Base-by-base conservation (phyloP, 2,113 vertebrate genomes). In the Acanthisitta chloris region DNA sequence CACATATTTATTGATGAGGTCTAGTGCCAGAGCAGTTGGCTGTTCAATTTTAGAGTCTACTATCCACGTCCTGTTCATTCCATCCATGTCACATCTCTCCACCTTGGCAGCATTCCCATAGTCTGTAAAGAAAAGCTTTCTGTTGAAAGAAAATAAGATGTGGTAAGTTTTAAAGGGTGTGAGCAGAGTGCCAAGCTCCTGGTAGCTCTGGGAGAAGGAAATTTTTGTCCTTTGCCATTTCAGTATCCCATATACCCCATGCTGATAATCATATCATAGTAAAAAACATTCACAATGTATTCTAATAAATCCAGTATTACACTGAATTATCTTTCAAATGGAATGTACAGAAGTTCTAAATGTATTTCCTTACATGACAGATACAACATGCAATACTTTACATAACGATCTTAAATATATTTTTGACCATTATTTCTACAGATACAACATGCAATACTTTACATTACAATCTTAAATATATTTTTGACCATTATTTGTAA, bases 51-150 rank as follows among this genome's bases (percentile, higher is more conserved):
- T 99, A 19, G 98, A 98, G 96, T 99, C 98, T 88, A 99, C 98
- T 89, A 99, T 98, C 76, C 98, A 98, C 7, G 98, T 99, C 95
- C 99, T 98, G 97, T 99, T 99, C 76, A 98, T 99, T 92, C 99
- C 99, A 82, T 99, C 99, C 99, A 99, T 99, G 98, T 99, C 99
- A 97, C 99, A 99, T 95, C 99, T 98, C 96, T 99, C 99, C 90
- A 99, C 97, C 97, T 99, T 99, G 97, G 99, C 99, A 80, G 98
- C 90, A 14, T 98, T 98, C 81, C 99, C 99, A 0, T 99, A 99
- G 98, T 99, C 99, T 28, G 99, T 99, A 97, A 99, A 99, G 97
- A 99, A 99, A 95, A 99, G 98, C 98, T 99, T 99, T 94, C 99
- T 99, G 98, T 98, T 95, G 90, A 96, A 96, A 97, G 69, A 97